Conservation (phyloP, 2,888 invertebrate genomes). For the Dolomedes plantarius region DNA sequence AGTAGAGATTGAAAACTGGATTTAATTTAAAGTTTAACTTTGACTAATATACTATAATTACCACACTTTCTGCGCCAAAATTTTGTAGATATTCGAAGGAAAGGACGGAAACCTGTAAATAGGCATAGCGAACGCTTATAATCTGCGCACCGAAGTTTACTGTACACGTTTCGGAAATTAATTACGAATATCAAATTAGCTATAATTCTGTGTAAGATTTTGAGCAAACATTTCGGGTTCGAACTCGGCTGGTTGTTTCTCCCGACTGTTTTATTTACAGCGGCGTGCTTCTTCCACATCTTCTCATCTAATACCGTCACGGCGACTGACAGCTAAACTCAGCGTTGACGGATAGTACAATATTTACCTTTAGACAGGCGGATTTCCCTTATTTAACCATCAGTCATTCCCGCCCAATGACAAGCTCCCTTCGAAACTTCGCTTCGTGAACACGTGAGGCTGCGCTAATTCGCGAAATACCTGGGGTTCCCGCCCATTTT, state of each 20-base stretch:
- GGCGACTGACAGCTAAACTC: constrained; percentile 10
- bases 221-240: not conserved
- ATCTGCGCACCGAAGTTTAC: too few species aligned
- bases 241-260: not conserved
- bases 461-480: constrained; percentile 11
- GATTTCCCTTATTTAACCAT: constrained; percentile 18
- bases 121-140: too few species aligned
- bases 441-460: not conserved
- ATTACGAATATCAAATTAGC: not conserved
- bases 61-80: too few species aligned
- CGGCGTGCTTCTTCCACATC: not conserved
- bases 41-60: too few species aligned
- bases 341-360: constrained; percentile 8
- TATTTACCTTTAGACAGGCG: constrained; percentile 2
- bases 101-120: too few species aligned
- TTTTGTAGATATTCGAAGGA: too few species aligned
- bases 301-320: not conserved
- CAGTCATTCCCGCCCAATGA: not conserved
- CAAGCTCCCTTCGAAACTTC: not conserved
- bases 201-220: not conserved
- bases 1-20: too few species aligned
- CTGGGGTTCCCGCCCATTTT: not conserved
- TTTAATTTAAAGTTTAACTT: too few species aligned
- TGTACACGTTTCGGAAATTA: not conserved
- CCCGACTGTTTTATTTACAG: not conserved